Base-by-base conservation (phyloP, 1,140 invertebrate genomes). In the Leptestheria dahalacensis region DNA sequence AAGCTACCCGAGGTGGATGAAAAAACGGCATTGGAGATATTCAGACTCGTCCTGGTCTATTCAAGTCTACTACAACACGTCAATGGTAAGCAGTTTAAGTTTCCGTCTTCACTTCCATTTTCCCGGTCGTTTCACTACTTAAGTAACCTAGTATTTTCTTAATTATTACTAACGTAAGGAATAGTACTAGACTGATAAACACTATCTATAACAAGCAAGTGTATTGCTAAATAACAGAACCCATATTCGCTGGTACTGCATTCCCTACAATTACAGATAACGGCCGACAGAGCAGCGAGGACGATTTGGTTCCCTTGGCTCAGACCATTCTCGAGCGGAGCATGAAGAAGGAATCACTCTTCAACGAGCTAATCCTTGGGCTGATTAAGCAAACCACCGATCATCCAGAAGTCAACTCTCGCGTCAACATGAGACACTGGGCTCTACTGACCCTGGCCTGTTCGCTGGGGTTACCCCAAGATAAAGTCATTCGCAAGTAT, bases 381-480 rank as follows among this genome's bases (percentile, higher is more conserved):
- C 77, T 97, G 3, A 89, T 96, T 51, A 96, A 92, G 73, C 83
- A 91, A 76, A 96, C 91, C 0, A 95, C 91, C 0, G 91, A 95
- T 49, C 53, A 67, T 50, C 81, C 85, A 15, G 91, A 95, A 76
- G 88, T 90, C 0, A 90, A 88, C 68, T 91, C 88, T 41, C 73
- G 85, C 49, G 87, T 91, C 0, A 91, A 91, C 69, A 71, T 88
- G 3, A 78, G 90, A 21, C 89, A 95, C 71, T 97, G 93, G 92
- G 89, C 93, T 54, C 73, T 96, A 23, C 76, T 97, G 50, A 88
- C 87, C 1, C 76, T 95, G 12, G 83, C 88, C 3, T 91, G 88
- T 67, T 91, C 88, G 47, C 85, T 93, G 0, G 83, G 92, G 54
- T 71, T 91, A 21, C 92, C 92, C 41, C 82, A 86, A 1, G 82